Base-by-base conservation (phyloP, 2,888 invertebrate species). In the Urechis unicinctus region DNA sequence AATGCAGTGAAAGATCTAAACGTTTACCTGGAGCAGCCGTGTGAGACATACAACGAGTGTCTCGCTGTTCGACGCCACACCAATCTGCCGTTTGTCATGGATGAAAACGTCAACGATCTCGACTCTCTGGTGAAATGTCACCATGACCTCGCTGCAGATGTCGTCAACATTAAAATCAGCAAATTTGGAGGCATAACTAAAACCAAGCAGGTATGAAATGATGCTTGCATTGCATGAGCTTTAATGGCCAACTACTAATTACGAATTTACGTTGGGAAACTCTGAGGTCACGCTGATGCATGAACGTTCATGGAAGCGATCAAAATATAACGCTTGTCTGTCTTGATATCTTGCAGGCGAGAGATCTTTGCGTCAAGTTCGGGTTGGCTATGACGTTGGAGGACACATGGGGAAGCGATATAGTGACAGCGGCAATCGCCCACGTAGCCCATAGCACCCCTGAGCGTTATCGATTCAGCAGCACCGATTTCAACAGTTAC, bases 401-500 rank as follows among this genome's bases (percentile, higher is more conserved):
- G 47, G 60, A 60, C 48, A 52, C 57, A 1, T 60, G 60, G 60
- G 60, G 60, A 30, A 51, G 60, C 17, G 60, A 60, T 43, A 55
- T 60, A 9, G 55, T 50, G 25, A 60, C 60, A 4, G 60, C 60
- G 13, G 49, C 60, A 29, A 60, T 60, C n/a, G 55, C 60, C 17
- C 60, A 60, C 46, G 36, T 60, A 30, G 60, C 60, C 2, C 60
- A 60, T 36, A 60, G 60, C 29, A 60, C 60, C 21, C 60, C 60
- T 3, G 55, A 52, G 28, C 51, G 50, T 50, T 58, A 54, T 44
- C 21, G 55, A 13, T 52, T 55, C 25, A 55, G 29, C n/a, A 24
- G 25, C n/a, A 53, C 53, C 17, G 53, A 53, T 30, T 53, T 53
- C 26, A 53, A 53, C 53, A 53, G 57, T 29, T 57, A 57, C 29